Percentiles rank a stretch among this genome's conserved stretches.
These are phyloP conservation scores for Triops cancriformis DNA, from an alignment of 1,140 invertebrate genomes.

Conservation along the genomic window DNA sequence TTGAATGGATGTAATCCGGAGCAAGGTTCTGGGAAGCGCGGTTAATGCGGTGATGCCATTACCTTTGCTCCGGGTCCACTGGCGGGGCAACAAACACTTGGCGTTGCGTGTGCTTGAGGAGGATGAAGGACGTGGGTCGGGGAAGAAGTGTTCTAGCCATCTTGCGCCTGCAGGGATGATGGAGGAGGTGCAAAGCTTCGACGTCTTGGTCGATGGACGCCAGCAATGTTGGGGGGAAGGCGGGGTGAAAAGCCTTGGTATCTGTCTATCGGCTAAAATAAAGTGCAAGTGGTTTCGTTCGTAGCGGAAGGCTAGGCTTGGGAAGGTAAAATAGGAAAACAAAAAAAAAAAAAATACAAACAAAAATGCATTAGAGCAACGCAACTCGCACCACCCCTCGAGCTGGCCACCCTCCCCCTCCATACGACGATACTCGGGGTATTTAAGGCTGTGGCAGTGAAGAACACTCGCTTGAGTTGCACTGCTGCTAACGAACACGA, in stretches of 20 bases:
- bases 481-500: neutral
- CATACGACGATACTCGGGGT: neutral
- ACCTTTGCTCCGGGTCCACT: neutral
- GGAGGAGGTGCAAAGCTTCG: neutral
- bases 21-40: neutral
- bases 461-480: neutral
- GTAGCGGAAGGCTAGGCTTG: neutral
- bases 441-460: constrained; percentile 9
- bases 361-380: neutral
- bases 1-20: neutral
- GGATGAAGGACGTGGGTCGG: neutral
- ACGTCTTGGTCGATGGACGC: constrained; percentile 1
- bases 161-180: constrained; percentile 3
- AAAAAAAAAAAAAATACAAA: neutral
- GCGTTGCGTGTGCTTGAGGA: neutral
- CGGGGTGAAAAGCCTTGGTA: neutral
- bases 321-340: neutral
- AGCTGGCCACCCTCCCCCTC: neutral
- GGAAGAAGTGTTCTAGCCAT: neutral
- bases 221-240: neutral
- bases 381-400: neutral
- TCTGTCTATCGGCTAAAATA: neutral
- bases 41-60: neutral
- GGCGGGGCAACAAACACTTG: neutral
- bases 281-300: neutral